phyloP scores from a whole-genome alignment of 2,888 invertebrate species.

The Ypsolopha scabrella region DNA sequence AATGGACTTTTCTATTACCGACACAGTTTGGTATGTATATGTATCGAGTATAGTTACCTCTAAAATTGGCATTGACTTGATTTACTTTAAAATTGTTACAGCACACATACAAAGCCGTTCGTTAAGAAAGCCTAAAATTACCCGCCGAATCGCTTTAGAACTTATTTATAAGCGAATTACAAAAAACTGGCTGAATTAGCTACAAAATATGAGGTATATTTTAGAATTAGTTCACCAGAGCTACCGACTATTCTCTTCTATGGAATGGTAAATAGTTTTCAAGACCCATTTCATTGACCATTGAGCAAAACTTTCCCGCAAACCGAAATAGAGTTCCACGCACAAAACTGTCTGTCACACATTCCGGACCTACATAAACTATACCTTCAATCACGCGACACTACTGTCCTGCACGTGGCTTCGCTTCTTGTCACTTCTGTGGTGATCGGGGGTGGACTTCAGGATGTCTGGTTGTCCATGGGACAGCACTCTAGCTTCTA shows the following conservation, averaged over 20 bases:
- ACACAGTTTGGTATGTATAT: background rate
- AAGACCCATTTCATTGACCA: background rate
- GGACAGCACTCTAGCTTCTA: constrained; percentile 34
- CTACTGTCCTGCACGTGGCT: constrained; percentile 49
- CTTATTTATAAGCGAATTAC: constrained; percentile 29
- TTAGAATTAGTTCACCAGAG: constrained; percentile 21
- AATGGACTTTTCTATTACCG: background rate
- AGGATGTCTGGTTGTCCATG: constrained; percentile 85
- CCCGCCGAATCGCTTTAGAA: constrained; percentile 5
- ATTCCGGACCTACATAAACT: background rate
- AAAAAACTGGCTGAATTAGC: constrained; percentile 31
- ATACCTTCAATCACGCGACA: constrained; percentile 45
- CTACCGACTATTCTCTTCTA: constrained; percentile 17
- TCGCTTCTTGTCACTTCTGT: constrained; percentile 55
- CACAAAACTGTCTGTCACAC: background rate
- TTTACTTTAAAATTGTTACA: background rate
- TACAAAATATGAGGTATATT: constrained; percentile 65
- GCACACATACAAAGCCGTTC: constrained; percentile 1
- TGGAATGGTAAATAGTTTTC: constrained; percentile 26
- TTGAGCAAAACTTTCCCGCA: background rate
- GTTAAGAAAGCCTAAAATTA: constrained; percentile 2
- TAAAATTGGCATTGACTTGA: constrained; percentile 22
- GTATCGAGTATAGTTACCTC: constrained; percentile 21
- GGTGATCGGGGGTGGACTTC: constrained; percentile 89
- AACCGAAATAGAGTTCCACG: background rate